phyloP scores from a whole-genome alignment of 2,888 invertebrate species.

The Heliconius charithonia region DNA sequence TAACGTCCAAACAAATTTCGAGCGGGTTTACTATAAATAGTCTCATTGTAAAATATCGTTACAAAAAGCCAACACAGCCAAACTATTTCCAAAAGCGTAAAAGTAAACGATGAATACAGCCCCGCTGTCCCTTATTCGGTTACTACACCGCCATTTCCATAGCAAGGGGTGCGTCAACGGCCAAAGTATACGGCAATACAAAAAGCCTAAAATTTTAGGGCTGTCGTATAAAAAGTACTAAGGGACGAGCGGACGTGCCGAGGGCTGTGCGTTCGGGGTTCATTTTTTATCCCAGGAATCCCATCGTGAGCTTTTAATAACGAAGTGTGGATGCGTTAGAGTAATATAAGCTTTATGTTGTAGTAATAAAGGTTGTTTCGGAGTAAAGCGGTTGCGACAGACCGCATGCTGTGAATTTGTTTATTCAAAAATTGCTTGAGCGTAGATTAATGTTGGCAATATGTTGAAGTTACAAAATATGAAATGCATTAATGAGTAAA shows the following conservation, averaged over 20 bases:
- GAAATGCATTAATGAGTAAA: not conserved
- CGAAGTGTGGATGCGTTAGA: not conserved
- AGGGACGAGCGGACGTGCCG: constrained; percentile 58
- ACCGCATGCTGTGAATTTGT: constrained; percentile 42
- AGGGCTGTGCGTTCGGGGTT: constrained; percentile 62
- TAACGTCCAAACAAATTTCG: not conserved
- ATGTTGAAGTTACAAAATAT: constrained; percentile 24
- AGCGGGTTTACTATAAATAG: not conserved
- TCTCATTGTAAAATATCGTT: not conserved
- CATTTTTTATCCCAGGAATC: constrained; percentile 65
- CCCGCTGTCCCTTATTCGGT: constrained; percentile 35
- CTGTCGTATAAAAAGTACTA: constrained; percentile 67
- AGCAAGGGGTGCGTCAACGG: constrained; percentile 45
- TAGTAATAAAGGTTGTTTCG: not conserved
- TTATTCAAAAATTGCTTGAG: constrained; percentile 33
- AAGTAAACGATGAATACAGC: constrained; percentile 14
- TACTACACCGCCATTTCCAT: constrained; percentile 35
- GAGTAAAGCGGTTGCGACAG: not conserved
- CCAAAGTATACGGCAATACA: constrained; percentile 45
- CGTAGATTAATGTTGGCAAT: constrained; percentile 36
- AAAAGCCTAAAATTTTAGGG: constrained; percentile 51
- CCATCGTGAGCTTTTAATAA: constrained; percentile 45
- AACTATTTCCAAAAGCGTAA: constrained; percentile 10
- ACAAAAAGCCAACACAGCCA: not conserved
- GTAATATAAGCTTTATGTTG: not conserved